phyloP scores from a whole-genome alignment of 2,888 invertebrate species.

The Agrilus biguttatus region DNA sequence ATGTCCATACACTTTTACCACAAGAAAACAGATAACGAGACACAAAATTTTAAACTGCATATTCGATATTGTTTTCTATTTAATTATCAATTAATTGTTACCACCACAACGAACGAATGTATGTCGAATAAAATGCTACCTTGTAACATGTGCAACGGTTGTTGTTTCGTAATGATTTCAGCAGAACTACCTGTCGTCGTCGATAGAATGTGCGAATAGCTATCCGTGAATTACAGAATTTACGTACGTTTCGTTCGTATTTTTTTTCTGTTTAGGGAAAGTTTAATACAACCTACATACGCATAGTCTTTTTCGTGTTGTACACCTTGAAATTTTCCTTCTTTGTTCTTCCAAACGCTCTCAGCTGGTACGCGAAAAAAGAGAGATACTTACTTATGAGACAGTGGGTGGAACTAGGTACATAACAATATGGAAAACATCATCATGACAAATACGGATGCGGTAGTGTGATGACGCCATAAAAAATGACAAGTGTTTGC shows the following conservation, averaged over 20 bases:
- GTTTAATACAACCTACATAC: conserved; percentile 10
- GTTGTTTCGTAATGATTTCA: conserved; percentile 7
- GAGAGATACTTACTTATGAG: no score
- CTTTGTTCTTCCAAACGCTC: no score
- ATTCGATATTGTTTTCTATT: not conserved
- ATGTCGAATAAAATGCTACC: no score
- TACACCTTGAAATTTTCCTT: no score
- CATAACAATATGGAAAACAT: no score
- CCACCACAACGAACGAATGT: no score
- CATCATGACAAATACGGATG: no score
- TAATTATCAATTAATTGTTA: no score
- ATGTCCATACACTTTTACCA: conserved; percentile 34
- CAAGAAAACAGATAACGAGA: conserved; percentile 46
- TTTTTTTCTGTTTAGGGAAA: conserved; percentile 10
- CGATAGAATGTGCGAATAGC: conserved; percentile 2
- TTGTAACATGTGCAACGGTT: not conserved
- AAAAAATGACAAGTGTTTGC: no score
- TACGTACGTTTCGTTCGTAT: conserved; percentile 1
- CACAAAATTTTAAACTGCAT: conserved; percentile 32
- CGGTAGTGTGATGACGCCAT: no score
- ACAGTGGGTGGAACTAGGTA: no score
- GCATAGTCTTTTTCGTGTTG: not conserved
- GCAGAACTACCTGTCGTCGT: conserved; percentile 1
- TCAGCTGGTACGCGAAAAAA: no score
- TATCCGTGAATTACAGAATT: not conserved